These are phyloP conservation scores for Syndactyla subalaris DNA, from an alignment of 2,797 vertebrate species.

Conservation along the genomic window DNA sequence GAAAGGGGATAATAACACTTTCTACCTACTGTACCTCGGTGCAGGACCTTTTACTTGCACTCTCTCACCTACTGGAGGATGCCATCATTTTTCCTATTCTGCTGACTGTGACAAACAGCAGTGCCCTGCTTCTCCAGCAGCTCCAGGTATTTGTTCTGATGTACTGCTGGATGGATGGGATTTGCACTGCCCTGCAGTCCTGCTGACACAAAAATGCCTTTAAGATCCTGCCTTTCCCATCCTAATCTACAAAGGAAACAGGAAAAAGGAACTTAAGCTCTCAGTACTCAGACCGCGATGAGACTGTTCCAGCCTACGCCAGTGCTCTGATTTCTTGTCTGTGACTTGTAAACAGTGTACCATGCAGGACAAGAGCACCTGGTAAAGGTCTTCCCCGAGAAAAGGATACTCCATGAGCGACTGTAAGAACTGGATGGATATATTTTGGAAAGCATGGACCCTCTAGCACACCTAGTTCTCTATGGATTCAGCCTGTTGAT, in stretches of 20 bases:
- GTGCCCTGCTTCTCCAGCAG: conserved; percentile 33
- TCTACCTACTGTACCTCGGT: conserved; percentile 47
- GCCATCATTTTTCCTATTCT: conserved; percentile 76
- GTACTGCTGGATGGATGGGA: conserved; percentile 64
- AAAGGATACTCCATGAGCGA: conserved; percentile 71
- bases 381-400: conserved; percentile 13
- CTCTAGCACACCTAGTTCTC: conserved; percentile 76
- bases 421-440: conserved; percentile 80
- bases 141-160: conserved; percentile 71
- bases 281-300: conserved; percentile 83
- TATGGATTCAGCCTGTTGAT: conserved; percentile 75
- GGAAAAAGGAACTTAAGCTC: conserved; percentile 93
- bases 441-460: conserved; percentile 78
- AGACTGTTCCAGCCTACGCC: conserved; percentile 73
- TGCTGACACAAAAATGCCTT: conserved; percentile 80
- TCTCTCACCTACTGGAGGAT: conserved; percentile 69
- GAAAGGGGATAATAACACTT: conserved; percentile 1
- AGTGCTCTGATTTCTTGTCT: conserved; percentile 59
- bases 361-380: conserved; percentile 50
- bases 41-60: conserved; percentile 56
- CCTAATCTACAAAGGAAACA: conserved; percentile 92
- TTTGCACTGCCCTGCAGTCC: conserved; percentile 62
- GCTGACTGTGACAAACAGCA: conserved; percentile 70
- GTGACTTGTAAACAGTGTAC: conserved; percentile 65
- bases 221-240: conserved; percentile 87